Evolutionary conservation across 2,888 invertebrate genomes (phyloP).

Genomic region (Drosophila peninsularis): DNA sequence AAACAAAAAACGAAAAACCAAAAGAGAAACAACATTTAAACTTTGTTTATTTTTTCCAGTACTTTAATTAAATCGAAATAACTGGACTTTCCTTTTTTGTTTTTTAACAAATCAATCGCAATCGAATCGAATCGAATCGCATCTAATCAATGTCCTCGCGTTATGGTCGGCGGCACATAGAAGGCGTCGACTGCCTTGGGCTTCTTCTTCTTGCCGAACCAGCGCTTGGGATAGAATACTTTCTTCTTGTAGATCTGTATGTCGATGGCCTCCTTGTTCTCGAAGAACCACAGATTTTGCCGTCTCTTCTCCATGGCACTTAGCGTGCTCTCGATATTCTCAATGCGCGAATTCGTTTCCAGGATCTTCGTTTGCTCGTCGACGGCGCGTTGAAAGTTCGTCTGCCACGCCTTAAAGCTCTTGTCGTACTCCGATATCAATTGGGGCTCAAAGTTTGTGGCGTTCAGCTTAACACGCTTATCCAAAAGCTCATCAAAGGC

Average conservation of each 20-base stretch:
- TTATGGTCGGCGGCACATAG: constrained; percentile 90
- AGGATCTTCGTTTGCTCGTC: constrained; percentile 88
- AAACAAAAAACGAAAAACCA: background rate
- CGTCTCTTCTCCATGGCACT: constrained; percentile 86
- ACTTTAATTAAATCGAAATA: constrained; percentile 73
- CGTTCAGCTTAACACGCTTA: constrained; percentile 66
- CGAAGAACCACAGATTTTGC: constrained; percentile 91
- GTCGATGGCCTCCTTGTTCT: constrained; percentile 91
- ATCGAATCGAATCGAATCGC: background rate
- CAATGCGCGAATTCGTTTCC: constrained; percentile 86
- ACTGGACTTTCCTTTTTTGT: constrained; percentile 46
- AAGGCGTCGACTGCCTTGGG: constrained; percentile 86
- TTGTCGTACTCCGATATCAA: constrained; percentile 63
- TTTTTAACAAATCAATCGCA: background rate
- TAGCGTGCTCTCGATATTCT: constrained; percentile 86
- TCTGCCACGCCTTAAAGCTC: constrained; percentile 74
- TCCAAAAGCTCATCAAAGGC: constrained; percentile 81
- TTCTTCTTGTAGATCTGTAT: constrained; percentile 88
- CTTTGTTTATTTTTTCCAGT: constrained; percentile 71
- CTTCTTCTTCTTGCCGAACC: constrained; percentile 85
- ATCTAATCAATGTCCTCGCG: constrained; percentile 36
- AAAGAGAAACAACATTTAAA: constrained; percentile 63
- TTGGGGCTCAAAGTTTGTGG: constrained; percentile 82
- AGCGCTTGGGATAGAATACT: constrained; percentile 84
- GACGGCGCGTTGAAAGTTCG: constrained; percentile 77